These are phyloP conservation scores for Brachyopa scutellaris DNA, from an alignment of 2,888 invertebrate species.

Conservation along the genomic window DNA sequence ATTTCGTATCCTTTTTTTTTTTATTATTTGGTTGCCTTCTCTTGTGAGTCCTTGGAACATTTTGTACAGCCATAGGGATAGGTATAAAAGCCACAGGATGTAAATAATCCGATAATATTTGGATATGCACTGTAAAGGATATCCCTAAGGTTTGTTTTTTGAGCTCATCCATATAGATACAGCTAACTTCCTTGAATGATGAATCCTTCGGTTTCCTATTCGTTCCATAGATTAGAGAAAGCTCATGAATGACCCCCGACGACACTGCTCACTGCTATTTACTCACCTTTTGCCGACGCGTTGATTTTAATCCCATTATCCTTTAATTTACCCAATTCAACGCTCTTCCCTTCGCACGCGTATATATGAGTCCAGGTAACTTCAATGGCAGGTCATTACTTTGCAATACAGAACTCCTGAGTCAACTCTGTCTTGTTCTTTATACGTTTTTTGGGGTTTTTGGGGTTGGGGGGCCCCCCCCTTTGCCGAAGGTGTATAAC, in stretches of 20 bases:
- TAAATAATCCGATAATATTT: constrained; percentile 69
- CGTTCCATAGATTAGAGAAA: neutral
- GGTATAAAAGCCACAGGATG: constrained; percentile 65
- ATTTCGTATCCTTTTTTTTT: constrained; percentile 38
- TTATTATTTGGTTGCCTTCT: neutral
- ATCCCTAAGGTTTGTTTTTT: constrained; percentile 27
- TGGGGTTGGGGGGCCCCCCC: neutral
- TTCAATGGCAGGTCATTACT: constrained; percentile 35
- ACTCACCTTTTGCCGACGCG: constrained; percentile 32
- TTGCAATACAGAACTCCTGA: constrained; percentile 32
- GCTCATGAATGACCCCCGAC: constrained; percentile 16
- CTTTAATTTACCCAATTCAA: constrained; percentile 65
- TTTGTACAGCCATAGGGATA: constrained; percentile 30
- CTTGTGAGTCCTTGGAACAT: constrained; percentile 14
- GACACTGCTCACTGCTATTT: constrained; percentile 7
- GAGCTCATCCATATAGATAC: neutral
- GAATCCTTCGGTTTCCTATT: constrained; percentile 5
- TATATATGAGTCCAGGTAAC: constrained; percentile 3
- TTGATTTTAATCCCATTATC: constrained; percentile 69
- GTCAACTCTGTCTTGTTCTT: constrained; percentile 30
- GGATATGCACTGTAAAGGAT: constrained; percentile 54
- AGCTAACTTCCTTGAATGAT: constrained; percentile 9
- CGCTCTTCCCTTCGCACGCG: neutral
- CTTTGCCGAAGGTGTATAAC: constrained; percentile 18
- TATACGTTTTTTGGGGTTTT: neutral